Conservation (phyloP, 2,888 invertebrate genomes). For the Steinernema scapterisci region DNA sequence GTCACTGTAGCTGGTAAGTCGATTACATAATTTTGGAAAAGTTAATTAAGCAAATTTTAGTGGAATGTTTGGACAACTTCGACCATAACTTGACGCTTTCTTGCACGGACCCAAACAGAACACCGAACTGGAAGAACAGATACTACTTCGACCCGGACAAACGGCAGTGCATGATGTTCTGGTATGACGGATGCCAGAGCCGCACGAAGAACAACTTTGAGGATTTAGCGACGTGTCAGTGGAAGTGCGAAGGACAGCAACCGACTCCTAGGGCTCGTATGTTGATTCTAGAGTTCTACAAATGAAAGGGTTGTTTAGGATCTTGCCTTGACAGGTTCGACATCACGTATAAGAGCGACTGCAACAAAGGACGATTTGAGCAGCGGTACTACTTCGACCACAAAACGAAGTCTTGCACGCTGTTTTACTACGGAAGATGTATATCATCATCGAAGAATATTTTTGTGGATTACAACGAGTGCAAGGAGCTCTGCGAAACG, state of each 20-base stretch:
- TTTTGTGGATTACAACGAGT: conserved; percentile 49
- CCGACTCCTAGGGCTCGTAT: conserved; percentile 33
- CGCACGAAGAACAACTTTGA: conserved; percentile 55
- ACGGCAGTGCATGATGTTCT: conserved; percentile 60
- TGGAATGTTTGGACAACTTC: conserved; percentile 57
- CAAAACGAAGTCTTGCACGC: conserved; percentile 48
- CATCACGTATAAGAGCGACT: conserved; percentile 56
- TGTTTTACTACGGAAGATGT: conserved; percentile 64
- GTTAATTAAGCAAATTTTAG: conserved; percentile 38
- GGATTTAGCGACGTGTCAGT: conserved; percentile 57
- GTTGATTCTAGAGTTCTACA: background rate
- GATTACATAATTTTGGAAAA: background rate
- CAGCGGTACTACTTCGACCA: conserved; percentile 62
- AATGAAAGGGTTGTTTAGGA: conserved; percentile 43
- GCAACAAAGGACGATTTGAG: conserved; percentile 56
- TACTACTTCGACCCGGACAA: conserved; percentile 44
- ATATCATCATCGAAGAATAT: conserved; percentile 53
- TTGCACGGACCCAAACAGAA: conserved; percentile 42
- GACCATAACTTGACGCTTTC: conserved; percentile 51
- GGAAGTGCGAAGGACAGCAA: conserved; percentile 60
- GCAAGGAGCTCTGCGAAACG: conserved; percentile 53
- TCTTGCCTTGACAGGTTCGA: conserved; percentile 63
- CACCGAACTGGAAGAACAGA: conserved; percentile 37
- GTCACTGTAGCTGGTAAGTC: conserved; percentile 2
- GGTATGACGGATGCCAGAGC: conserved; percentile 59